A percentile compares a stretch with the other conserved stretches of the same genome.
phyloP scores from a whole-genome alignment of 2,888 invertebrate species.

The Sarcophaga rosellei region DNA sequence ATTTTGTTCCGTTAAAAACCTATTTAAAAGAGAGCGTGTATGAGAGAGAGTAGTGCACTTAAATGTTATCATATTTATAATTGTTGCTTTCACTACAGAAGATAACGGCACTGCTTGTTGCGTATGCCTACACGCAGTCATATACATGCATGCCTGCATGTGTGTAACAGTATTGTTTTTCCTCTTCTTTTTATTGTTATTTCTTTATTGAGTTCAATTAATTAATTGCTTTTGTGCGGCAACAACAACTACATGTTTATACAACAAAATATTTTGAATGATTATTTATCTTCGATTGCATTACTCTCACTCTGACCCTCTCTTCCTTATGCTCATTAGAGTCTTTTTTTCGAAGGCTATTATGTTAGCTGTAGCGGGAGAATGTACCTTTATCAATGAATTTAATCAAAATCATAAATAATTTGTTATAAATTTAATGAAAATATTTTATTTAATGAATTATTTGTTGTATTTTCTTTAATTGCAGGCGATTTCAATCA shows the following conservation, averaged over 20 bases:
- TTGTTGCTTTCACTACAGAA: not conserved
- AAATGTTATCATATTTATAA: not conserved
- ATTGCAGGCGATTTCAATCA: slow-evolving; percentile 28
- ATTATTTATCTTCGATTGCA: slow-evolving; percentile 1
- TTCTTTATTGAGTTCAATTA: slow-evolving; percentile 66
- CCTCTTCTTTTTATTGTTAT: slow-evolving; percentile 17
- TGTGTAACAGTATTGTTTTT: not conserved
- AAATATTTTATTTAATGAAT: slow-evolving; percentile 21
- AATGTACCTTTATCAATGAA: slow-evolving; percentile 44
- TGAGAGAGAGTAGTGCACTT: not conserved
- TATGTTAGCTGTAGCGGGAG: not conserved
- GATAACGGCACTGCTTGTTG: not conserved
- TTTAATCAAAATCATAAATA: slow-evolving; percentile 56
- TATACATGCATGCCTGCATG: not conserved
- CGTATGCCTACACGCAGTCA: not conserved
- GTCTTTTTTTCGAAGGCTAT: not conserved
- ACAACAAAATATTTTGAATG: slow-evolving; percentile 44
- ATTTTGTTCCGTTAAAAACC: too few relatives aligned
- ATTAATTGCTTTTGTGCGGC: slow-evolving; percentile 64
- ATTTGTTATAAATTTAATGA: not conserved
- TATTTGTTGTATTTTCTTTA: slow-evolving; percentile 3
- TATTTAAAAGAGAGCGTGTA: not conserved
- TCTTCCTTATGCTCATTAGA: slow-evolving; percentile 28
- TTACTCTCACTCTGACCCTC: too few relatives aligned
- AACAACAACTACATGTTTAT: slow-evolving; percentile 33